Evolutionary conservation across 23 tunicate genomes (phyloP), one percentile per base, ranked within the genome.

Genomic region (Corella eumyota): DNA sequence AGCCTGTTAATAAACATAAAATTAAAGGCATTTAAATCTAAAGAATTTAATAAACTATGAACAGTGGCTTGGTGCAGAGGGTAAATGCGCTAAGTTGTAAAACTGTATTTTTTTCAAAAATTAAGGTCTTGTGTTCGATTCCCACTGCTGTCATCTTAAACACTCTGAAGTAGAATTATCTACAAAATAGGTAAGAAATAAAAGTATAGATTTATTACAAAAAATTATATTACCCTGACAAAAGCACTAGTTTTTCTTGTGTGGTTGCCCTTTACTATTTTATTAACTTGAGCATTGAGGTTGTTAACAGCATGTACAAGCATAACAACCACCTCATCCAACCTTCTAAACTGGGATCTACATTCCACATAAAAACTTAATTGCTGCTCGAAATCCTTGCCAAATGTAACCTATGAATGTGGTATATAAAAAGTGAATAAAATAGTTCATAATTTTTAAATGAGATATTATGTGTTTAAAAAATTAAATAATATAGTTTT

Each of bases 301-400:
- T 34, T 61, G 53, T 88, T 88, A 68, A 88, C 96, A 7, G 71
- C 64, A 68, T 88, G 87, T 9, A 88, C 88, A 52, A 88, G 52
- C 15, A 61, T 25, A 11, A 69, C 71, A 3, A 88, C 50, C 26
- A 88, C 96, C 15, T 56, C 17, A 35, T 88, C 96, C 56, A 88
- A 36, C 17, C 78, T 71, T 25, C 71, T 44, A 46, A 88, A 88
- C 2, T 78, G 69, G 27, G 84, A 88, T 30, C 96, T 56, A 47
- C 96, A 88, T 37, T 78, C 81, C 9, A 88, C 96, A 44, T 72
- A 88, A 62, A 88, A 88, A 46, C 70, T 73, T 67, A 88, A 54
- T 53, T 88, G 96, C 60, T 88, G 96, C 56, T 88, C 96, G 45
- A 88, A 88, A 47, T 88, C 96, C 51, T 82, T 78, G 3, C 96